A percentile compares a stretch with the other conserved stretches of the same genome.
Evolutionary conservation across 2,888 invertebrate genomes (phyloP).

Genomic region (Brachyopa scutellaris): DNA sequence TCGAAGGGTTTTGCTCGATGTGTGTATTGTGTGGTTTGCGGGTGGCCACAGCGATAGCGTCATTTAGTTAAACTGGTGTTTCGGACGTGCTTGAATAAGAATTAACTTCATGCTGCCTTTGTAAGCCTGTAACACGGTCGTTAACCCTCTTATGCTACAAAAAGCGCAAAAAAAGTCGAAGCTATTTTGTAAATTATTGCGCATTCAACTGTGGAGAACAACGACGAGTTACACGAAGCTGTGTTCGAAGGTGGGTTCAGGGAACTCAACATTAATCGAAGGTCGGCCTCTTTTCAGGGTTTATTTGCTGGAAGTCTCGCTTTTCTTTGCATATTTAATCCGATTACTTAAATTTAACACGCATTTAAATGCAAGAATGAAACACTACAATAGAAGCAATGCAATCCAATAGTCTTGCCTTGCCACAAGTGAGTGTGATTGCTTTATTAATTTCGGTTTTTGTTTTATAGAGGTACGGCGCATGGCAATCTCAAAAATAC

Average conservation of each 20-base stretch:
- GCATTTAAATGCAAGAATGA: slow-evolving; percentile 3
- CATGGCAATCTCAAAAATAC: too few relatives aligned
- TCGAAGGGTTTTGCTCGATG: too few relatives aligned
- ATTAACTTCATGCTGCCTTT: slow-evolving; percentile 40
- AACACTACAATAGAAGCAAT: background rate
- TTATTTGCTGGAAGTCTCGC: background rate
- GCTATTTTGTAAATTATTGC: slow-evolving; percentile 51
- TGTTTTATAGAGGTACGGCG: too few relatives aligned
- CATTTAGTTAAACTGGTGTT: slow-evolving; percentile 16
- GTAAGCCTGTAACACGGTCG: slow-evolving; percentile 29
- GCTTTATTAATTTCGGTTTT: slow-evolving; percentile 4
- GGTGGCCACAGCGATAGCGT: slow-evolving; percentile 8
- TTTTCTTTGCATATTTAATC: slow-evolving; percentile 27
- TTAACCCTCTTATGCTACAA: slow-evolving; percentile 29
- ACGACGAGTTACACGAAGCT: slow-evolving; percentile 36
- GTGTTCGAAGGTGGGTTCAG: background rate
- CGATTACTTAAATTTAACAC: background rate
- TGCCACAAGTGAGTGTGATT: background rate
- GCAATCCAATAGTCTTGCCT: background rate
- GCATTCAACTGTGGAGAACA: slow-evolving; percentile 33
- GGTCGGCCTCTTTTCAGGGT: background rate
- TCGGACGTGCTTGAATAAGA: slow-evolving; percentile 43
- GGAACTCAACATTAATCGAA: slow-evolving; percentile 13
- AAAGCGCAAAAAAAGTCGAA: too few relatives aligned
- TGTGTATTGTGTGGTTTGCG: background rate